A percentile compares a stretch with the other conserved stretches of the same genome.
Conservation (phyloP, 2,797 vertebrate species). For the Chelidonichthys spinosus region DNA sequence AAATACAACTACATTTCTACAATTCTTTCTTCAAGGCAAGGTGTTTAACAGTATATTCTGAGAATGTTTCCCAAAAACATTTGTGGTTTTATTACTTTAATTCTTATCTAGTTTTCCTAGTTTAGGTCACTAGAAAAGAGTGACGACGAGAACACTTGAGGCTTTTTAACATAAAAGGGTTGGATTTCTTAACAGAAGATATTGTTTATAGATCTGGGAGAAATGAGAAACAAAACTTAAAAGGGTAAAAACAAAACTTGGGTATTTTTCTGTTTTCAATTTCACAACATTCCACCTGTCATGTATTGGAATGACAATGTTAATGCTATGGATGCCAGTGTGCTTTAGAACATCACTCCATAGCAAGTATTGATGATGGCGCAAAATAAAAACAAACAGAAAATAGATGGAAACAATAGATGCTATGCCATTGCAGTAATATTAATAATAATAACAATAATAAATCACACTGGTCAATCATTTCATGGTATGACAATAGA, state of each 20-base stretch:
- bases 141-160: not conserved
- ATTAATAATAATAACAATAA: conserved; percentile 34
- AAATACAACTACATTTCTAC: conserved; percentile 35
- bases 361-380: conserved; percentile 43
- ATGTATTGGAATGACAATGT: conserved; percentile 53
- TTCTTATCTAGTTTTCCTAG: not conserved
- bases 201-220: not conserved
- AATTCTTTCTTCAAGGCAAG: conserved; percentile 34
- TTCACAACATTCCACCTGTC: conserved; percentile 47
- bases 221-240: conserved; percentile 4
- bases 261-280: conserved; percentile 27
- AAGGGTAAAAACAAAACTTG: not conserved
- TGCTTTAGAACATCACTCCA: conserved; percentile 66
- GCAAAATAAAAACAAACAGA: conserved; percentile 60
- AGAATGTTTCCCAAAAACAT: conserved; percentile 53
- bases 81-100: conserved; percentile 6
- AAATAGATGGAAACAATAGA: too few relatives aligned
- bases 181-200: not conserved
- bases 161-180: not conserved
- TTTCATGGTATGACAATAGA: conserved; percentile 69
- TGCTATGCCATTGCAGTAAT: conserved; percentile 60
- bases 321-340: conserved; percentile 51
- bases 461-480: conserved; percentile 71
- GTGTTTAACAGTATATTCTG: conserved; percentile 31
- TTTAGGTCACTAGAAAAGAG: conserved; percentile 2